Conservation (phyloP, 2,113 vertebrate species). For the Neodon shergylaensis region DNA sequence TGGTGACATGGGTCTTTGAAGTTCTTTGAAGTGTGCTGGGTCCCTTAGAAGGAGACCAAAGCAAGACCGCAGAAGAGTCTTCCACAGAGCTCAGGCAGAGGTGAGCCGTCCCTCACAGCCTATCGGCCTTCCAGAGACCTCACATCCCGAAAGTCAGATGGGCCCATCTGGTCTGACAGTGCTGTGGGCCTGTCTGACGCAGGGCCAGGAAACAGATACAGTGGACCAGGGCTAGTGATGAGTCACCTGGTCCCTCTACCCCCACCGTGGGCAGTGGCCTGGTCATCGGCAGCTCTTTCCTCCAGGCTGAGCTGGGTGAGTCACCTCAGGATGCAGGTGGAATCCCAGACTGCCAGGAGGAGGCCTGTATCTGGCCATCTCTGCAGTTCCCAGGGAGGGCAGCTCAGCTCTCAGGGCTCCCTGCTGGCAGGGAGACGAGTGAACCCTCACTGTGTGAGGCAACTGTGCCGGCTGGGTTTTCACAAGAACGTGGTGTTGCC, state of each 20-base stretch:
- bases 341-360: not conserved
- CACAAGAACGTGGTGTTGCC: not conserved
- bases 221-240: slow-evolving; percentile 25
- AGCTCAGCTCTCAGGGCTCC: not conserved
- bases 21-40: not conserved
- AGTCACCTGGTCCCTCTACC: not conserved
- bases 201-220: slow-evolving; percentile 25
- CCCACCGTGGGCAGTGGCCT: not conserved
- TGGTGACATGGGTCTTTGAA: no score
- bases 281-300: not conserved
- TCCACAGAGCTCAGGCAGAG: not conserved
- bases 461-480: not conserved
- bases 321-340: not conserved
- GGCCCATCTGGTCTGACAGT: not conserved
- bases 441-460: not conserved
- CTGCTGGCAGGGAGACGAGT: not conserved
- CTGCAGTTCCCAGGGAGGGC: not conserved
- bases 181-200: not conserved
- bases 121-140: not conserved
- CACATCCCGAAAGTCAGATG: not conserved
- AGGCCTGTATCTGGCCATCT: not conserved
- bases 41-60: not conserved
- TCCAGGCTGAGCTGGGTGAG: not conserved
- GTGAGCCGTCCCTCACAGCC: not conserved
- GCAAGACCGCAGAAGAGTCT: no score